phyloP scores from a whole-genome alignment of 35 echinoderm and acorn worm genomes.

The Acanthaster planci region DNA sequence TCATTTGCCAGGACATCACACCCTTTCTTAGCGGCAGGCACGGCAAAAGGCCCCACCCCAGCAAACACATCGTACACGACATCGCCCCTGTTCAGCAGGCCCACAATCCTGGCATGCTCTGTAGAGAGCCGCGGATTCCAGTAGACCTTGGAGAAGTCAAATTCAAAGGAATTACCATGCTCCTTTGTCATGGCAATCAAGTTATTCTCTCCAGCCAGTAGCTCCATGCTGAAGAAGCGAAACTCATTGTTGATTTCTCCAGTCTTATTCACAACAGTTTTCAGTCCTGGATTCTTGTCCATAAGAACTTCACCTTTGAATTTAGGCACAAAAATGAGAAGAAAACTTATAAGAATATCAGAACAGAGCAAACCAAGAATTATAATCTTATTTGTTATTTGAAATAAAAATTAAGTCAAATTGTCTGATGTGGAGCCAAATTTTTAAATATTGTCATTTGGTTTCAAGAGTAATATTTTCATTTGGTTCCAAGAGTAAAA shows the following conservation, averaged over 20 bases:
- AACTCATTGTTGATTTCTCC: slow-evolving; percentile 90
- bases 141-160: slow-evolving; percentile 99
- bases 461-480: too few relatives aligned
- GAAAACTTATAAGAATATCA: not conserved
- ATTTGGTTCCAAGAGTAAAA: too few relatives aligned
- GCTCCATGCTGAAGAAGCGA: slow-evolving; percentile 95
- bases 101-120: slow-evolving; percentile 80
- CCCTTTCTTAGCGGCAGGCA: slow-evolving; percentile 82
- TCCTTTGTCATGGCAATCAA: slow-evolving; percentile 75
- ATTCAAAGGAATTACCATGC: slow-evolving; percentile 60
- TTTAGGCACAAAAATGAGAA: not conserved
- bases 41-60: slow-evolving; percentile 92
- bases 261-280: slow-evolving; percentile 86
- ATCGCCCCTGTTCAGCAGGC: slow-evolving; percentile 1
- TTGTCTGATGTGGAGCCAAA: too few relatives aligned
- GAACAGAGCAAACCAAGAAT: too few relatives aligned
- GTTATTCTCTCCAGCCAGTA: slow-evolving; percentile 77
- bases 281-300: slow-evolving; percentile 85
- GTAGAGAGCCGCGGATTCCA: slow-evolving; percentile 92
- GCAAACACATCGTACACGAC: slow-evolving; percentile 94
- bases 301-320: slow-evolving; percentile 77
- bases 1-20: slow-evolving; percentile 83
- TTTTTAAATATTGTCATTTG: too few relatives aligned
- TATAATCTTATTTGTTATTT: too few relatives aligned
- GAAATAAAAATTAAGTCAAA: too few relatives aligned